Evolutionary conservation across 1,140 invertebrate species (phyloP).

Genomic region (Drosophila teissieri): DNA sequence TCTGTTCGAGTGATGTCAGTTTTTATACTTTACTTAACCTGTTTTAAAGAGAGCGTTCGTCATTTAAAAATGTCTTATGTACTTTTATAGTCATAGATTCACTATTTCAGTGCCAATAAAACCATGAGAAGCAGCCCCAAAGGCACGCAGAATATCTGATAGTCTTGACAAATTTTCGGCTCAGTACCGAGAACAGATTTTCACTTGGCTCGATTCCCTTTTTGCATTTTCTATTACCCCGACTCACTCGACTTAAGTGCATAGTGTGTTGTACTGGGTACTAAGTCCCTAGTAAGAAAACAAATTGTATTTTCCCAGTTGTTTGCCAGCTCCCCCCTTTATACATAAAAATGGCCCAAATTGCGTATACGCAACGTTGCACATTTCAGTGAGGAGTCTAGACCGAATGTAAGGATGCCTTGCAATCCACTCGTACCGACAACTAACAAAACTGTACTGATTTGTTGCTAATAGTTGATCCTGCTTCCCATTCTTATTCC

Average conservation of each 20-base stretch:
- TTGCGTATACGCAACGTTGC: conserved; percentile 61
- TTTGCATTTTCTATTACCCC: conserved; percentile 16
- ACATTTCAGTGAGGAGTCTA: conserved; percentile 10
- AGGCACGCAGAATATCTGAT: not conserved
- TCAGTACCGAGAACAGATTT: not conserved
- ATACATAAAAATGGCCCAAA: conserved; percentile 15
- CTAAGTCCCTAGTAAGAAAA: conserved; percentile 14
- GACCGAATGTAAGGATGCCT: not conserved
- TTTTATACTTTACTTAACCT: not conserved
- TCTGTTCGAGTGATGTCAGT: no score
- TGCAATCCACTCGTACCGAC: conserved; percentile 2
- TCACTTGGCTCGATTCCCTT: conserved; percentile 6
- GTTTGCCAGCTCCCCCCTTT: conserved; percentile 2
- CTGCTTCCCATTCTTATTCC: conserved; percentile 48
- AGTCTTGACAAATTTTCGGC: conserved; percentile 5
- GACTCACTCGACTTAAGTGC: conserved; percentile 20
- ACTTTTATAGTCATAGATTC: no score
- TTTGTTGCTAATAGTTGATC: conserved; percentile 66
- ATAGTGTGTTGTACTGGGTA: conserved; percentile 6
- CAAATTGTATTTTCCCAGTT: conserved; percentile 26
- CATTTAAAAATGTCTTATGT: no score
- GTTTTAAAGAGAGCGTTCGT: no score
- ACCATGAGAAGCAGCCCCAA: no score
- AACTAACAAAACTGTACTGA: conserved; percentile 59
- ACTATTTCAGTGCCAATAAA: no score